phyloP scores from a whole-genome alignment of 2,113 vertebrate genomes.

The Ageneiosus marmoratus region DNA sequence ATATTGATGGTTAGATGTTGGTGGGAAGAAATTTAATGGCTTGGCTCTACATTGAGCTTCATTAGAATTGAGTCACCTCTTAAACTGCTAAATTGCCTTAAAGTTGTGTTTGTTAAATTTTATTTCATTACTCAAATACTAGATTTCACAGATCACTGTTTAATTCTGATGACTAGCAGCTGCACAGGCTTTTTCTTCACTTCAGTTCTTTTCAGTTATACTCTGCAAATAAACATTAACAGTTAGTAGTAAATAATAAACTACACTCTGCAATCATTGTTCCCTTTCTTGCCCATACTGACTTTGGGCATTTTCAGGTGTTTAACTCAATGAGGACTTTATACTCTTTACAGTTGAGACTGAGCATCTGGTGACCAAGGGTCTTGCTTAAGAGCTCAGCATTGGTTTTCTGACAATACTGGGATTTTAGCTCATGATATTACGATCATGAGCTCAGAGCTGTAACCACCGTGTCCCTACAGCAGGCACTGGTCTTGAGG shows the following conservation, averaged over 20 bases:
- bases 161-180: neutral
- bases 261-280: neutral
- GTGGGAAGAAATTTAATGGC: neutral
- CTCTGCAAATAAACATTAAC: neutral
- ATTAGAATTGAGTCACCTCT: neutral
- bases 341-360: neutral
- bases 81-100: neutral
- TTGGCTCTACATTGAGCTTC: neutral
- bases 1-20: neutral
- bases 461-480: neutral
- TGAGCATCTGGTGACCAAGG: neutral
- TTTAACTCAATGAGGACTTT: neutral
- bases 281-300: neutral
- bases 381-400: slow-evolving; percentile 1
- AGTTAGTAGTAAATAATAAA: neutral
- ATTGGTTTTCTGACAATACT: neutral
- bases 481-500: neutral
- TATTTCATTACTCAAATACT: neutral
- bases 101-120: neutral
- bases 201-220: neutral
- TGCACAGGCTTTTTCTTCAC: neutral
- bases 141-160: neutral
- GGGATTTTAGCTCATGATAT: neutral
- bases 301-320: neutral
- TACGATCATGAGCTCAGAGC: neutral